phyloP scores from a whole-genome alignment of 2,797 vertebrate species.

The Clarias fuscus region DNA sequence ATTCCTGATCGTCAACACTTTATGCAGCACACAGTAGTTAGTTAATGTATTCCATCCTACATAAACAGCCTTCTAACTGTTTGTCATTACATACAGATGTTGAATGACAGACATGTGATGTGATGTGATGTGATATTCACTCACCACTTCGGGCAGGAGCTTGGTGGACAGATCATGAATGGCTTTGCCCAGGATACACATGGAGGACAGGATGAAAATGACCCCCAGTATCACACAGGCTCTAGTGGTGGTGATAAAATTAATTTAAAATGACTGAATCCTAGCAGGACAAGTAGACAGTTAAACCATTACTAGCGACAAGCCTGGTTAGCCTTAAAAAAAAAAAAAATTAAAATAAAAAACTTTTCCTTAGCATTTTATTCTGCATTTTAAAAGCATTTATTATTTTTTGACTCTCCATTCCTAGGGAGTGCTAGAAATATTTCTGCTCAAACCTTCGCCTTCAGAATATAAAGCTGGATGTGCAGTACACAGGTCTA shows the following conservation, averaged over 20 bases:
- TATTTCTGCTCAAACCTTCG: not conserved
- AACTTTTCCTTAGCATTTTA: not conserved
- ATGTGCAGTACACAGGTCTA: not conserved
- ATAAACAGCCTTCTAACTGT: not conserved
- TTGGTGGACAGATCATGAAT: constrained; percentile 89
- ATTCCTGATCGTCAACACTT: not conserved
- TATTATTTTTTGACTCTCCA: not conserved
- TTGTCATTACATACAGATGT: not conserved
- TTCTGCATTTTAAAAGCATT: not conserved
- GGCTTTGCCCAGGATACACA: constrained; percentile 96
- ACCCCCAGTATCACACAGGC: constrained; percentile 92
- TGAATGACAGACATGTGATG: not conserved
- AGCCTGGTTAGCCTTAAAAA: not conserved
- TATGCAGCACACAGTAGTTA: not conserved
- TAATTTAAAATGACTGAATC: not conserved
- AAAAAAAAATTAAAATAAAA: too few species aligned
- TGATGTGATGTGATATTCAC: constrained; percentile 45
- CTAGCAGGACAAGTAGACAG: not conserved
- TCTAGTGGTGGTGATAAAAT: constrained; percentile 71
- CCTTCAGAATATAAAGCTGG: not conserved
- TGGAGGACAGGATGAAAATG: constrained; percentile 90
- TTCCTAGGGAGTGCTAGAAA: not conserved
- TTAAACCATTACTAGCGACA: not conserved
- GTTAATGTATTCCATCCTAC: not conserved
- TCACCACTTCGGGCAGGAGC: constrained; percentile 96